These are phyloP conservation scores for Sitophilus oryzae DNA, from an alignment of 1,140 invertebrate genomes.

Conservation along the genomic window DNA sequence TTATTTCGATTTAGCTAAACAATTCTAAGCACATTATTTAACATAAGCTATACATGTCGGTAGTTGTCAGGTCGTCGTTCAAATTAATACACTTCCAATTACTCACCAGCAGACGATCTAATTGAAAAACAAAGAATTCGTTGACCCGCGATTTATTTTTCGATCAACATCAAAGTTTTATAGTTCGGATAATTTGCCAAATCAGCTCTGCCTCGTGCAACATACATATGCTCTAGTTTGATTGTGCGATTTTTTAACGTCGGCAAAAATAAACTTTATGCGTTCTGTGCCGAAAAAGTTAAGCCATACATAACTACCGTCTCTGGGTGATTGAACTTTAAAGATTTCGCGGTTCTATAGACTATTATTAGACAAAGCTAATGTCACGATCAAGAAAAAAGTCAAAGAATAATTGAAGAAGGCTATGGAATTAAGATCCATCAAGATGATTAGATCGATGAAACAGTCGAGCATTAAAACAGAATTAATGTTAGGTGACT, in stretches of 20 bases:
- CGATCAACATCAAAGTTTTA: not conserved
- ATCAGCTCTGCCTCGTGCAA: not conserved
- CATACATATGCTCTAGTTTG: not conserved
- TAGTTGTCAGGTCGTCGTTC: too few relatives aligned
- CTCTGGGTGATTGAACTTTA: not conserved
- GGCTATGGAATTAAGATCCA: too few relatives aligned
- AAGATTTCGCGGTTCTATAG: not conserved
- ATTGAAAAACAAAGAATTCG: not conserved
- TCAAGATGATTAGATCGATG: too few relatives aligned
- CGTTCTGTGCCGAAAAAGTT: not conserved
- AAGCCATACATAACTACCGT: too few relatives aligned
- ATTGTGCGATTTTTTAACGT: not conserved
- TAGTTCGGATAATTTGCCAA: not conserved
- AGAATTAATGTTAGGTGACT: too few relatives aligned
- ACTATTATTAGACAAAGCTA: not conserved
- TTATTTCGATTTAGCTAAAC: too few relatives aligned
- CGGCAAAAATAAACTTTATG: not conserved
- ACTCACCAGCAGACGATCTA: not conserved
- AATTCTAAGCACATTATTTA: too few relatives aligned
- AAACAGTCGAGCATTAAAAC: too few relatives aligned
- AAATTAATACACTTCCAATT: too few relatives aligned
- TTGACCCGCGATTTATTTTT: not conserved
- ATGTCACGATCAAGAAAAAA: too few relatives aligned
- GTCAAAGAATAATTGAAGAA: too few relatives aligned
- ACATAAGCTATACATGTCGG: too few relatives aligned